These are phyloP conservation scores for Puffinus mauretanicus DNA, from an alignment of 2,113 vertebrate species.

Conservation along the genomic window DNA sequence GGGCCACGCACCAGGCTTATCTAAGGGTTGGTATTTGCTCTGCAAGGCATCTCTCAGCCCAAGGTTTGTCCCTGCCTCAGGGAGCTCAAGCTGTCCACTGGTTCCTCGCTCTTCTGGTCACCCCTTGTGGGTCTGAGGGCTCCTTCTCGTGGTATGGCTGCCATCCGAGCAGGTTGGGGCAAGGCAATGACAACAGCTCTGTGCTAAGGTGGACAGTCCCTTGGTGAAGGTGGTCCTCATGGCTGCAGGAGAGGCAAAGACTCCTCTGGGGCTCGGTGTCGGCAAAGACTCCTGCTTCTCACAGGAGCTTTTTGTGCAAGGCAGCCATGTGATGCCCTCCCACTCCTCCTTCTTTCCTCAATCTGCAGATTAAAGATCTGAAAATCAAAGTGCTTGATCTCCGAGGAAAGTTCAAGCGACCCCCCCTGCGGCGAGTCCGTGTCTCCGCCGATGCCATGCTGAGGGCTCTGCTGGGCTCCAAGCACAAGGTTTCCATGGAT, in stretches of 20 bases:
- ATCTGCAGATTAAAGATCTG: constrained; percentile 86
- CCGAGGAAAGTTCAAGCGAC: constrained; percentile 93
- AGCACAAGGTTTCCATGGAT: constrained; percentile 97
- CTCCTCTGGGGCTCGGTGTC: fast-evolving
- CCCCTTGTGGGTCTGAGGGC: not conserved
- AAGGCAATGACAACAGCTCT: not conserved
- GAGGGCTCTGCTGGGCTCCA: constrained; percentile 91
- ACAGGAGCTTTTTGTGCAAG: not conserved
- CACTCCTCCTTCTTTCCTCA: not conserved
- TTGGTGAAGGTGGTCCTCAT: not conserved
- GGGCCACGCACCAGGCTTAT: not conserved
- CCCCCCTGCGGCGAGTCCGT: constrained; percentile 83
- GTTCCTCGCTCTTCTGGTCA: not conserved
- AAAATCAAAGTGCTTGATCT: constrained; percentile 92
- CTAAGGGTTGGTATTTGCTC: not conserved
- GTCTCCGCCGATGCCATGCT: constrained; percentile 94
- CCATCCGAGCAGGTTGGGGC: not conserved
- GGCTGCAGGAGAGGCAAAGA: not conserved
- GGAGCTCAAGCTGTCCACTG: not conserved
- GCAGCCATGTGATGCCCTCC: not conserved
- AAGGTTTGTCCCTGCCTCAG: not conserved
- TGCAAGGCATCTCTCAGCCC: not conserved
- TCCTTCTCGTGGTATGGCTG: fast-evolving
- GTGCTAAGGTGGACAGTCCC: not conserved
- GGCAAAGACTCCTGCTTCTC: not conserved